A percentile compares a stretch with the other conserved stretches of the same genome.
phyloP scores from a whole-genome alignment of 1,140 invertebrate species.

The Meloidogyne hapla region DNA sequence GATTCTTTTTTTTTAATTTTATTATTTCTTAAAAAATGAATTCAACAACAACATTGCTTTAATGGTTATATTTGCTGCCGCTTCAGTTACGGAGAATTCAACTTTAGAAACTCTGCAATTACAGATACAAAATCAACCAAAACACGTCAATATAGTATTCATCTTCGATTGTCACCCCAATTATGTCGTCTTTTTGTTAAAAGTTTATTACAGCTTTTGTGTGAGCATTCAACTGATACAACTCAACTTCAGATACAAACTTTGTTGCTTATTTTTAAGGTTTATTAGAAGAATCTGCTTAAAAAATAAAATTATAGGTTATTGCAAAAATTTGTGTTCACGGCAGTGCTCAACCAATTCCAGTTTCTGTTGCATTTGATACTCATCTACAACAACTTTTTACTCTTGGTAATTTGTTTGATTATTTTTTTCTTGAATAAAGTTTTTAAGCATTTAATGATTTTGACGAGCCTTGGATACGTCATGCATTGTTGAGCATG shows the following conservation, averaged over 20 bases:
- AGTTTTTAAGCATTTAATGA: constrained; percentile 7
- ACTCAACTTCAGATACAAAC: constrained; percentile 13
- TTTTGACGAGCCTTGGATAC: constrained; percentile 10
- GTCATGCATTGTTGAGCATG: constrained; percentile 12
- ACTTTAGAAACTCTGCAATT: not conserved
- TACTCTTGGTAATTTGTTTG: constrained; percentile 11
- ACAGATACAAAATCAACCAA: not conserved
- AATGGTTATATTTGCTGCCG: no score
- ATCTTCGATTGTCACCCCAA: not conserved
- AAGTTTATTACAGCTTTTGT: constrained; percentile 2
- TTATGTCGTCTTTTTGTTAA: not conserved
- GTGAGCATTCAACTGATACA: not conserved
- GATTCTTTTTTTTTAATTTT: no score
- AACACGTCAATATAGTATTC: constrained; percentile 10
- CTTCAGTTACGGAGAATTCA: no score
- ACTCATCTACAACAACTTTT: constrained; percentile 6
- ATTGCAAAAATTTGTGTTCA: constrained; percentile 12
- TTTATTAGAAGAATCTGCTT: not conserved
- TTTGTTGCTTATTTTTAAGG: constrained; percentile 5
- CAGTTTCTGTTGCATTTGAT: constrained; percentile 9
- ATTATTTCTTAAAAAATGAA: no score
- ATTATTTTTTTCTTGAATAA: not conserved
- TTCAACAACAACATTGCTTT: no score
- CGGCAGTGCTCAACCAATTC: constrained; percentile 9
- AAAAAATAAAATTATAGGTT: not conserved